A percentile compares a stretch with the other conserved stretches of the same genome.
Conservation (phyloP, 2,797 vertebrate genomes). For the Epinephelus malabaricus region DNA sequence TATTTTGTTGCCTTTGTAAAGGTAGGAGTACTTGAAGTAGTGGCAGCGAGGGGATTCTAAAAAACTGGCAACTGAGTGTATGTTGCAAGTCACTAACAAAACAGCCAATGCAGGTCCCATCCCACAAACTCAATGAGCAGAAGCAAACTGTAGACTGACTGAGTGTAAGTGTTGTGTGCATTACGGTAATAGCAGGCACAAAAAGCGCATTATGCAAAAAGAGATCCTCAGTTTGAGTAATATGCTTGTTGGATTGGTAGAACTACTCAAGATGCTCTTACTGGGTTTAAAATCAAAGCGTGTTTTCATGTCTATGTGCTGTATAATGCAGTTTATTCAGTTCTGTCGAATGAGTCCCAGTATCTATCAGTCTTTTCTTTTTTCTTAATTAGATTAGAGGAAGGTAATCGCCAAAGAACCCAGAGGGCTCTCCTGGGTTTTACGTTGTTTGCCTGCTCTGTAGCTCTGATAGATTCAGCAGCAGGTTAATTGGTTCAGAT, state of each 20-base stretch:
- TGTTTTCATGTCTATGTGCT: constrained; percentile 29
- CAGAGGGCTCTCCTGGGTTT: constrained; percentile 35
- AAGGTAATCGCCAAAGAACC: constrained; percentile 45
- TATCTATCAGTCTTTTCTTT: constrained; percentile 24
- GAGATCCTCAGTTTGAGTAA: constrained; percentile 14
- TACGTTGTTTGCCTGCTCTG: constrained; percentile 47
- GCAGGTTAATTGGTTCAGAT: constrained; percentile 71
- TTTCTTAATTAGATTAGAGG: constrained; percentile 61
- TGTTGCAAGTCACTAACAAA: background rate
- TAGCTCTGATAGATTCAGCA: constrained; percentile 57
- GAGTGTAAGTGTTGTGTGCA: background rate
- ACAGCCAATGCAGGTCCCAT: constrained; percentile 12
- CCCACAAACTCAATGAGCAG: constrained; percentile 43
- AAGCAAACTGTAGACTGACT: constrained; percentile 39
- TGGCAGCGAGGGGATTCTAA: background rate
- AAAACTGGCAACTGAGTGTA: constrained; percentile 18
- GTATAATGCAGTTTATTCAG: constrained; percentile 29
- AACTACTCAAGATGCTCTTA: constrained; percentile 12
- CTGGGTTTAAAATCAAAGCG: constrained; percentile 6
- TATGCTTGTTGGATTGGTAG: constrained; percentile 27
- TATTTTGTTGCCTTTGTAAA: background rate
- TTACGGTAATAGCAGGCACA: background rate
- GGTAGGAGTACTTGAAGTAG: background rate
- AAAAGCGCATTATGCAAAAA: constrained; percentile 33
- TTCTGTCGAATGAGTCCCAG: constrained; percentile 29